Percentiles rank a stretch among this genome's conserved stretches.
Evolutionary conservation across 64 coral and sea anemone genomes (phyloP).

Genomic region (Pocillopora verrucosa): DNA sequence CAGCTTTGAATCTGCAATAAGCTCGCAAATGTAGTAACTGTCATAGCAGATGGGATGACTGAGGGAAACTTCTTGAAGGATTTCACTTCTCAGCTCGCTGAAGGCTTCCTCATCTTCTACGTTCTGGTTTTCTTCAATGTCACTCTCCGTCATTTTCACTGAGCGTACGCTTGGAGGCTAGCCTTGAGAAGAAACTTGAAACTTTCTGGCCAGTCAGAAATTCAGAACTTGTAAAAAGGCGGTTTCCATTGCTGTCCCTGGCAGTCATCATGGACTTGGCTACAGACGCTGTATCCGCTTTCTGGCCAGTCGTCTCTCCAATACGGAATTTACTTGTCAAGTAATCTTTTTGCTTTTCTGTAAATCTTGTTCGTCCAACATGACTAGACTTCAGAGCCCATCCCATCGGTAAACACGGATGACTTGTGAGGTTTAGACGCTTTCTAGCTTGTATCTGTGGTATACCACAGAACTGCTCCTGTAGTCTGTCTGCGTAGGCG

Average conservation of each 20-base stretch:
- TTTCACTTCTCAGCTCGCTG: neutral
- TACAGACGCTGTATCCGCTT: conserved; percentile 12
- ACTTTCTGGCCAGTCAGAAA: conserved; percentile 40
- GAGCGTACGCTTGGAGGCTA: neutral
- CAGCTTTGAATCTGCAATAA: neutral
- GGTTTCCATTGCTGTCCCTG: conserved; percentile 1
- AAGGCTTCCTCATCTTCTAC: neutral
- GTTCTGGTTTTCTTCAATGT: conserved; percentile 15
- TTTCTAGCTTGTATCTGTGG: conserved; percentile 4
- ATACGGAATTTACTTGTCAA: neutral
- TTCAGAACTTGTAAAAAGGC: conserved; percentile 25
- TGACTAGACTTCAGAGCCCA: conserved; percentile 32
- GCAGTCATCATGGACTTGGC: conserved; percentile 32
- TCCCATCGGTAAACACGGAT: conserved; percentile 8
- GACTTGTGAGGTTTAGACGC: neutral
- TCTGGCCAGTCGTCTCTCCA: conserved; percentile 25
- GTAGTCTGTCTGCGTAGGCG: conserved; percentile 30
- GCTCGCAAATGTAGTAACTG: conserved; percentile 1
- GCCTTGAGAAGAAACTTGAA: conserved; percentile 37
- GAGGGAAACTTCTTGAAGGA: conserved; percentile 3
- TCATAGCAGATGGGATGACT: conserved; percentile 6
- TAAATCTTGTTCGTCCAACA: neutral
- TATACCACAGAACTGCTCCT: conserved; percentile 12
- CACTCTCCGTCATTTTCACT: neutral
- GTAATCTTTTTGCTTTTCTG: conserved; percentile 26